phyloP scores from a whole-genome alignment of 2,888 invertebrate species.

The Pristionchus fissidentatus region DNA sequence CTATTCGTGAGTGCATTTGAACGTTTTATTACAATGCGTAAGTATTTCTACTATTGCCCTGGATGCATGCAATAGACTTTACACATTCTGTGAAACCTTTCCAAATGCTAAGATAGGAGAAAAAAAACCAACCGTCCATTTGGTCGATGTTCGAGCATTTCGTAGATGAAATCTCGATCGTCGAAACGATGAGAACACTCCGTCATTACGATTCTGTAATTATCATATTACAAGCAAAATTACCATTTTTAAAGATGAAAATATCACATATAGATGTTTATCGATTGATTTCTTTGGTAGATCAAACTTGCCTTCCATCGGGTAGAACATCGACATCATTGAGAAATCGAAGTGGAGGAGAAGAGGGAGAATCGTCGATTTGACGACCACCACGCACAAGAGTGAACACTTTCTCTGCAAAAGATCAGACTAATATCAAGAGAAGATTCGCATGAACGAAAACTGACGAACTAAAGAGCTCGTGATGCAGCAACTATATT shows the following conservation, averaged over 20 bases:
- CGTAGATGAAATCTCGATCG: constrained; percentile 59
- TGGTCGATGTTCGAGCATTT: constrained; percentile 62
- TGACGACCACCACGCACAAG: constrained; percentile 55
- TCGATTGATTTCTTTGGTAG: neutral
- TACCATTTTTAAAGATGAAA: neutral
- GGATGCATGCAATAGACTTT: too few relatives aligned
- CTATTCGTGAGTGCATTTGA: too few relatives aligned
- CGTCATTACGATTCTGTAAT: constrained; percentile 55
- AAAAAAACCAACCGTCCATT: constrained; percentile 56
- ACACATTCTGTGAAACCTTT: neutral
- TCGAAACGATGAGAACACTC: constrained; percentile 61
- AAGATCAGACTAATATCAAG: too few relatives aligned
- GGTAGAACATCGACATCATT: constrained; percentile 64
- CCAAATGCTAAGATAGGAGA: constrained; percentile 3
- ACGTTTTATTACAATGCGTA: too few relatives aligned
- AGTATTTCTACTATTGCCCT: too few relatives aligned
- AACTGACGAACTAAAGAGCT: too few relatives aligned
- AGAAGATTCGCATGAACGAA: too few relatives aligned
- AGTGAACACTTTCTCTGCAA: constrained; percentile 55
- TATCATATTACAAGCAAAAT: too few relatives aligned
- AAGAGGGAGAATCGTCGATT: constrained; percentile 50
- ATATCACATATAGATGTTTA: neutral
- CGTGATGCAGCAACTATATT: too few relatives aligned
- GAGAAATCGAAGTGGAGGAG: constrained; percentile 52
- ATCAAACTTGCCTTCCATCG: constrained; percentile 55